Percentiles rank a stretch among this genome's conserved stretches.
Conservation (phyloP, 2,113 vertebrate genomes). For the Callionymus lyra region DNA sequence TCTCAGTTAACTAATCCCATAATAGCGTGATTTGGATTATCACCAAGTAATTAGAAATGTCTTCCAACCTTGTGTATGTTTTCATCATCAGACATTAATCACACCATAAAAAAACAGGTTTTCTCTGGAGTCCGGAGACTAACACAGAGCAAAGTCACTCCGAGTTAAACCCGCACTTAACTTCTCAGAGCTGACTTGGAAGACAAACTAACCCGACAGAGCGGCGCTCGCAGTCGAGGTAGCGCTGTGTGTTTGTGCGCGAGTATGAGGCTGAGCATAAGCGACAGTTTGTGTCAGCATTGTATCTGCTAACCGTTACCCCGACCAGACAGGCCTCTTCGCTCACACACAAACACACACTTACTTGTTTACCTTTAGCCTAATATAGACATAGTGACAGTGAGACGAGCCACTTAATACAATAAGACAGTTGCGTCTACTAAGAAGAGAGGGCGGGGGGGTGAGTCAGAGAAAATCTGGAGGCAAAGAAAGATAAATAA, state of each 20-base stretch:
- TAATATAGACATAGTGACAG: constrained; percentile 37
- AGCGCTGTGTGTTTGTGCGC: constrained; percentile 5
- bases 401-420: constrained; percentile 43
- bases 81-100: no score
- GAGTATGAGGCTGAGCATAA: constrained; percentile 37
- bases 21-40: no score
- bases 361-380: constrained; percentile 52
- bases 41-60: no score
- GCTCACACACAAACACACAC: constrained; percentile 21
- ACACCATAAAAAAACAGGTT: not conserved
- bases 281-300: constrained; percentile 55
- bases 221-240: constrained; percentile 34
- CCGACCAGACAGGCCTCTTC: constrained; percentile 52
- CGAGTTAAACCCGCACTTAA: constrained; percentile 32
- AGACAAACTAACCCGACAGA: constrained; percentile 35
- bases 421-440: constrained; percentile 39
- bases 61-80: no score
- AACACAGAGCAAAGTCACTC: constrained; percentile 9
- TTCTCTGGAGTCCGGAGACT: not conserved
- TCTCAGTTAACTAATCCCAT: no score
- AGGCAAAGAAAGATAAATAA: constrained; percentile 8
- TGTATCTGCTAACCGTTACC: constrained; percentile 57
- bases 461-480: constrained; percentile 27
- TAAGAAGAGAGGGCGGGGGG: constrained; percentile 1
- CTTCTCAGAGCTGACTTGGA: constrained; percentile 22